phyloP scores from a whole-genome alignment of 2,888 invertebrate genomes.

The Piscicola geometra region DNA sequence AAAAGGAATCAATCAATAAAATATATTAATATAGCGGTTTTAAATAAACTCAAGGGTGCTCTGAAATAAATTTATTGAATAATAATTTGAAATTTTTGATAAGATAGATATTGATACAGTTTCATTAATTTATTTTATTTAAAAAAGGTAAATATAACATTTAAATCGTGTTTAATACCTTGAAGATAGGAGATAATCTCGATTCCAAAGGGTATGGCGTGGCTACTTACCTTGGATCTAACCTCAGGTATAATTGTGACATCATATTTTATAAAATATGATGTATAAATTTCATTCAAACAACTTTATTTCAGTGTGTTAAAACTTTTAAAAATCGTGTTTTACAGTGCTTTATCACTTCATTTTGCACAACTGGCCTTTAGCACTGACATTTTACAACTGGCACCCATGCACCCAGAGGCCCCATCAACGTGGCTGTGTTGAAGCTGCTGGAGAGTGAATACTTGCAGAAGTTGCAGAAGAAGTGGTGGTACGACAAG shows the following conservation, averaged over 20 bases:
- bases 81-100: too few relatives aligned
- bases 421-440: constrained; percentile 85
- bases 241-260: constrained; percentile 19
- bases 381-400: too few relatives aligned
- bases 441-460: constrained; percentile 83
- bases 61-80: too few relatives aligned
- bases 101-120: too few relatives aligned
- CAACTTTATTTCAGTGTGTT: too few relatives aligned
- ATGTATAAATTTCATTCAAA: too few relatives aligned
- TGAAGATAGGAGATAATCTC: constrained; percentile 72
- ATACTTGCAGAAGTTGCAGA: constrained; percentile 79
- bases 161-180: constrained; percentile 60
- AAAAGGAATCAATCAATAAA: not conserved
- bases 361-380: not conserved
- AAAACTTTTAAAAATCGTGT: not conserved
- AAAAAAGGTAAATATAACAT: not conserved
- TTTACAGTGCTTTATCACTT: not conserved
- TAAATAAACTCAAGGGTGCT: too few relatives aligned
- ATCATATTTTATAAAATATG: too few relatives aligned
- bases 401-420: too few relatives aligned
- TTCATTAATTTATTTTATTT: too few relatives aligned
- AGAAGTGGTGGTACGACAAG: constrained; percentile 90
- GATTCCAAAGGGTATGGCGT: constrained; percentile 82
- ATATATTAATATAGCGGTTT: too few relatives aligned
- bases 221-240: constrained; percentile 72